Evolutionary conservation across 2,888 invertebrate genomes (phyloP), one percentile per base, ranked within the genome.

Genomic region (Lasioglossum figueresi): DNA sequence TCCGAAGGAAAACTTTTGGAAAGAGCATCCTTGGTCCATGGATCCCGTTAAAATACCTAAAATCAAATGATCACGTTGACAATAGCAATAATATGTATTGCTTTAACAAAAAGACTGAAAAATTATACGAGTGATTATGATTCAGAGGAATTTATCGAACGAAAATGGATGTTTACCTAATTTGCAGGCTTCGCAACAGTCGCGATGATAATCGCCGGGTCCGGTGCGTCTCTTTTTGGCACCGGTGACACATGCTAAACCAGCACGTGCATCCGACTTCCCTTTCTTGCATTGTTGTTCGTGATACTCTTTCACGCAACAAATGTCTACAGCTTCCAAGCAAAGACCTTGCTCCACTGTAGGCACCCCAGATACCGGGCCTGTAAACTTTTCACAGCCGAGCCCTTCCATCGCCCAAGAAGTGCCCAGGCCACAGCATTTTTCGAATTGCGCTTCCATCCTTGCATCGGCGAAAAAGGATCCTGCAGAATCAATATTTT

Each of bases 271-370:
- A 77, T 95, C 95, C 48, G 94, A 92, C 88, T 96, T 96, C 4
- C 96, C 96, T 77, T 94, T 92, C 34, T 95, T 93, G 90, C 96
- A 96, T 87, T 96, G 95, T 72, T 93, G 91, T 87, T 96, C 95
- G 88, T 96, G 96, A 86, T 89, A 95, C 90, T 91, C 89, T 76
- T 91, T 90, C 4, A 92, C 95, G 93, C 97, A 97, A 91, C 97
- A 97, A 52, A 97, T 96, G 80, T 96, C 96, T 40, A 96, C 95
- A 0, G 96, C 96, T n/a, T 96, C 96, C 66, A 96, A 93, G 89
- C 97, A 97, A 1, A 96, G 93, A 4, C 95, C 95, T 90, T 97
- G 96, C 92, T 97, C 96, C 63, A 96, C 95, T 10, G 95, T 94
- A 0, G 96, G 94, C 75, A 97, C 95, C 27, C 95, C 96, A 1